Evolutionary conservation across 2,113 vertebrate genomes (phyloP).

Genomic region (Burhinus bistriatus): DNA sequence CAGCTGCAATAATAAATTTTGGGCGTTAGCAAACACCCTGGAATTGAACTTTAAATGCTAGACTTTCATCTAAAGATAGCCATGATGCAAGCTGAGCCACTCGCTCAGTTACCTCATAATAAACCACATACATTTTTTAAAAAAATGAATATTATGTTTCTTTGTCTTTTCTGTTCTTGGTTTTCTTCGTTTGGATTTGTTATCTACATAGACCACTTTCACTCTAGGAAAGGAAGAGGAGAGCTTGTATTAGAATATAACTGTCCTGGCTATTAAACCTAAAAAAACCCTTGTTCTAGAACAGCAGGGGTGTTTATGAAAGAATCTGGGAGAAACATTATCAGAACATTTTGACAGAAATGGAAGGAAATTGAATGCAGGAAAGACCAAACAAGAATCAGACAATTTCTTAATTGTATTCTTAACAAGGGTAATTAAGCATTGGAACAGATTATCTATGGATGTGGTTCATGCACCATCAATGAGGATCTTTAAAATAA

Average conservation of each 20-base stretch:
- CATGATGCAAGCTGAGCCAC: neutral
- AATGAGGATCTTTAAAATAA: neutral
- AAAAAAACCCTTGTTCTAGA: neutral
- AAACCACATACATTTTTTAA: neutral
- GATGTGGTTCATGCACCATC: neutral
- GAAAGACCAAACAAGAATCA: conserved; percentile 28
- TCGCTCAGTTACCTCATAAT: neutral
- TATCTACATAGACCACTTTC: neutral
- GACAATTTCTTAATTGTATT: conserved; percentile 35
- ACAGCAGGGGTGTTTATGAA: neutral
- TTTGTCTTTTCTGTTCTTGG: neutral
- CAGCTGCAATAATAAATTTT: neutral
- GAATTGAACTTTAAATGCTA: neutral
- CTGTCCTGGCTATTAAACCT: neutral
- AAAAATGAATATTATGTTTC: neutral
- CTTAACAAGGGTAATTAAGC: conserved; percentile 42
- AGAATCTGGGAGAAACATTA: neutral
- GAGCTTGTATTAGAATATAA: neutral
- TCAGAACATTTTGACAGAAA: neutral
- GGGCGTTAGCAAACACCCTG: neutral
- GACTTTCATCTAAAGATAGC: neutral
- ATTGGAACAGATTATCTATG: conserved; percentile 27
- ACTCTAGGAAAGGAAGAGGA: neutral
- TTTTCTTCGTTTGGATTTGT: neutral
- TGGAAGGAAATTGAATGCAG: neutral